Evolutionary conservation across 1,140 invertebrate species (phyloP), one percentile per base, ranked within the genome.

Genomic region (Phymastichus coffea): DNA sequence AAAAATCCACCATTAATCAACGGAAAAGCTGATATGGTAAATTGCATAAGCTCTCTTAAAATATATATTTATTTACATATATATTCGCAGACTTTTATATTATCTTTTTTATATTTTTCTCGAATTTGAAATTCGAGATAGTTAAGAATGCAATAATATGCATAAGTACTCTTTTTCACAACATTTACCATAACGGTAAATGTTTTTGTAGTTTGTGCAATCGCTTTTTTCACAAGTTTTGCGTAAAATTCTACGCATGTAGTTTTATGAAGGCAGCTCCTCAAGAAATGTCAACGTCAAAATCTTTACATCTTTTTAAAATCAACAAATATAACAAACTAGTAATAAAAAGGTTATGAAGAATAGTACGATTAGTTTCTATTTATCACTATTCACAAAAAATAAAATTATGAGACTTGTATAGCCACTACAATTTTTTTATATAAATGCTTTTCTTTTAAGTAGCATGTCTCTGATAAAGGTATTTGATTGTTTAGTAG

Each of bases 11-110:
- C 28, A 58, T 10, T 60, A 20, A 43, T 52, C 38, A 37, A 51
- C 28, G 7, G 10, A 15, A 23, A 48, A 26, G 20, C 1, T 49
- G 57, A 28, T 22, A 33, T 37, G 3, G 4, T 22, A 58, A 53
- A 25, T 53, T 51, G 43, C 28, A 30, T 15, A 46, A 47, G 57
- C 49, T 53, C 20, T 20, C 51, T 33, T 47, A 60, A 47, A 38
- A 46, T 53, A 51, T 48, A 33, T 53, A 59, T 47, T 43, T 52
- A 33, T 37, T 8, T 52, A 52, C 22, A 52, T 46, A 59, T 35
- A 44, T 59, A 57, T 59, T 44, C n/a, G n/a, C n/a, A n/a, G n/a
- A n/a, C n/a, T n/a, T n/a, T n/a, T n/a, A n/a, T n/a, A n/a, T n/a
- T n/a, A n/a, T n/a, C n/a, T n/a, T n/a, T n/a, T n/a, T n/a, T n/a